Evolutionary conservation across 2,797 vertebrate genomes (phyloP).

Genomic region (Carcharodon carcharias): DNA sequence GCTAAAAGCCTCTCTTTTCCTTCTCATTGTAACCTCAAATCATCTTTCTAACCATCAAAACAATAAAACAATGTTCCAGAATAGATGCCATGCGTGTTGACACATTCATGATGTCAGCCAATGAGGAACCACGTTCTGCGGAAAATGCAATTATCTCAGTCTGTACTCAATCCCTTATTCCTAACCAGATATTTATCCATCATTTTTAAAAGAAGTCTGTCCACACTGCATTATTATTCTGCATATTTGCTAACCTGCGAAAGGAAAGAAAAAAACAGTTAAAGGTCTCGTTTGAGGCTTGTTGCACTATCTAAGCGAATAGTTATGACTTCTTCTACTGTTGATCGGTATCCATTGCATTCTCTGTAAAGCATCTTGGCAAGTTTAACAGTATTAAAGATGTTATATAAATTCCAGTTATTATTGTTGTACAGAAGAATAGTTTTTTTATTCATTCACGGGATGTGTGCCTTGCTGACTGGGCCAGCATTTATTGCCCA

Average conservation of each 20-base stretch:
- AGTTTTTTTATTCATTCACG: too few relatives aligned
- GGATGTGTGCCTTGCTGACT: too few relatives aligned
- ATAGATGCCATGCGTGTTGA: neutral
- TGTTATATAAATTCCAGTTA: neutral
- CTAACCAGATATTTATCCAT: conserved; percentile 14
- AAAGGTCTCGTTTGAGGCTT: neutral
- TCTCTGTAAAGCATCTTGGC: neutral
- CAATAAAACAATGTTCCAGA: neutral
- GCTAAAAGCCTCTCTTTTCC: too few relatives aligned
- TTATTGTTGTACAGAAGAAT: neutral
- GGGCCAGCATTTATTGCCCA: too few relatives aligned
- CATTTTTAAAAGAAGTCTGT: neutral
- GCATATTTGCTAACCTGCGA: neutral
- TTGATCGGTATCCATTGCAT: neutral
- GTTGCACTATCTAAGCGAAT: neutral
- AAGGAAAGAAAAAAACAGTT: neutral
- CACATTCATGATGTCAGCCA: neutral
- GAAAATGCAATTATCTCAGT: neutral
- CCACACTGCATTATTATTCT: neutral
- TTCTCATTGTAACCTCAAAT: neutral
- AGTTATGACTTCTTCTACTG: neutral
- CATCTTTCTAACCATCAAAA: neutral
- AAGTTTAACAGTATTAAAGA: neutral
- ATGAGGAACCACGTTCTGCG: neutral
- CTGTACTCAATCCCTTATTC: neutral